Conservation (phyloP, 2,888 invertebrate genomes). For the Peribatodes rhomboidaria region DNA sequence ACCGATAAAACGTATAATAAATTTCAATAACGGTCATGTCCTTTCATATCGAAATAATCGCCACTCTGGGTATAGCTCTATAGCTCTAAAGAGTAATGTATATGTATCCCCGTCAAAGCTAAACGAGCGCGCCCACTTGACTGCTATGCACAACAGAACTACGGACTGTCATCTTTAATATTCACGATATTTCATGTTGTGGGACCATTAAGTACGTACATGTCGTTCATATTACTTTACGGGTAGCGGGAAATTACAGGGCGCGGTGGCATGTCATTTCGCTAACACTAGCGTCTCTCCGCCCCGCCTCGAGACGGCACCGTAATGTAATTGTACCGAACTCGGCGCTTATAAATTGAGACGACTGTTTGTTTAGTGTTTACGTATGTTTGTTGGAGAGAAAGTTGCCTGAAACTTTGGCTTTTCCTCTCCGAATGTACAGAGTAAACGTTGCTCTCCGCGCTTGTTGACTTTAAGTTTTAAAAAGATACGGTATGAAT, state of each 20-base stretch:
- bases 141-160: constrained; percentile 14
- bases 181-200: constrained; percentile 41
- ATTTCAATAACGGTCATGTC: constrained; percentile 3
- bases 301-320: constrained; percentile 18
- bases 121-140: constrained; percentile 16
- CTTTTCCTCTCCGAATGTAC: constrained; percentile 9
- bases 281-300: constrained; percentile 43
- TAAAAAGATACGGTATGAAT: constrained; percentile 2
- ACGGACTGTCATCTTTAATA: constrained; percentile 35
- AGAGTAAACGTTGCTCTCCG: constrained; percentile 1
- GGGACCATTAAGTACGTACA: constrained; percentile 39
- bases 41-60: background rate
- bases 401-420: constrained; percentile 2
- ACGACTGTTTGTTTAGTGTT: constrained; percentile 20
- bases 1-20: constrained; percentile 1
- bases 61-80: background rate
- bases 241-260: constrained; percentile 48
- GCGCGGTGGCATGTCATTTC: constrained; percentile 50
- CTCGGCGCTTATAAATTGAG: constrained; percentile 12
- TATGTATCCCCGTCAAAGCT: background rate
- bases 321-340: constrained; percentile 23
- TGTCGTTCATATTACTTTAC: constrained; percentile 44
- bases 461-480: constrained; percentile 10
- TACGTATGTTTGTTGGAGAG: constrained; percentile 12
- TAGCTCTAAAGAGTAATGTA: background rate